Percentiles rank a stretch among this genome's conserved stretches.
Evolutionary conservation across 2,888 invertebrate species (phyloP).

Genomic region (Celastrina argiolus): DNA sequence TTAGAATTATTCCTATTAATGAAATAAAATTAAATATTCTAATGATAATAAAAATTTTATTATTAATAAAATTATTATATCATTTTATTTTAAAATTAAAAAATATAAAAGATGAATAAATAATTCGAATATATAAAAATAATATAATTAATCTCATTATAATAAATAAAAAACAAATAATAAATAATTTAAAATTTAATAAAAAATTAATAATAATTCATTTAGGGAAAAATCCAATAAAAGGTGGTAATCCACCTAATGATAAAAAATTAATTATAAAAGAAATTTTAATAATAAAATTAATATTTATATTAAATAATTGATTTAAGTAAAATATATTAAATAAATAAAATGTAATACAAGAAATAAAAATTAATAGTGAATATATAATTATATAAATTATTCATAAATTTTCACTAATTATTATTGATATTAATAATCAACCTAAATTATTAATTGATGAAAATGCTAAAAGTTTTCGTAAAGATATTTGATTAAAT

Average conservation of each 20-base stretch:
- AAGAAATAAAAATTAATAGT: conserved; percentile 63
- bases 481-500: conserved; percentile 74
- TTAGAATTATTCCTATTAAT: conserved; percentile 49
- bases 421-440: conserved; percentile 65
- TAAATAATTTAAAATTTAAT: conserved; percentile 58
- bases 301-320: conserved; percentile 62
- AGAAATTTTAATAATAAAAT: conserved; percentile 64
- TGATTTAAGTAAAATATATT: conserved; percentile 74
- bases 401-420: conserved; percentile 66
- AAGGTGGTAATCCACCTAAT: conserved; percentile 78
- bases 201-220: conserved; percentile 77
- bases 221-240: conserved; percentile 80
- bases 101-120: conserved; percentile 65
- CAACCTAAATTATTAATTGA: conserved; percentile 82
- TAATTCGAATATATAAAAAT: conserved; percentile 77
- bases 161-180: conserved; percentile 66
- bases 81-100: conserved; percentile 70
- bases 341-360: conserved; percentile 62
- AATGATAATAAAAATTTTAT: conserved; percentile 47
- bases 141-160: conserved; percentile 74
- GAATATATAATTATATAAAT: conserved; percentile 67
- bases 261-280: conserved; percentile 76
- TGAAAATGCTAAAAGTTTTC: conserved; percentile 79
- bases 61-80: conserved; percentile 56
- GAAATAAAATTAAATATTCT: conserved; percentile 50